Percentiles rank a stretch among this genome's conserved stretches.
These are phyloP conservation scores for Pyxicephalus adspersus DNA, from an alignment of 2,113 vertebrate genomes.

Conservation along the genomic window DNA sequence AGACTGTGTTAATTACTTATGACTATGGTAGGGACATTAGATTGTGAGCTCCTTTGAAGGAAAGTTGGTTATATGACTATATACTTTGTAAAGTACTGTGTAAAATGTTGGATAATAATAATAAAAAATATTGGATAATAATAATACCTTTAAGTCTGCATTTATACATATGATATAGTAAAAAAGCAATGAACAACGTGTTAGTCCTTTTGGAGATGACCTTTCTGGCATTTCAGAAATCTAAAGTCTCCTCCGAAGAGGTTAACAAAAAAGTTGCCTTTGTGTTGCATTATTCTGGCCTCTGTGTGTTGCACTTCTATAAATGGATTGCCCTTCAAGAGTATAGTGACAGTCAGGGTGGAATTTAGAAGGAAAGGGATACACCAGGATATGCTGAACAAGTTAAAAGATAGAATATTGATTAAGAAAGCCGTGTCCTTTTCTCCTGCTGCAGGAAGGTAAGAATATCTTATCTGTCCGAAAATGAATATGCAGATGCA, in stretches of 20 bases:
- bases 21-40: no score
- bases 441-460: background rate
- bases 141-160: background rate
- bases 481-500: slow-evolving; percentile 48
- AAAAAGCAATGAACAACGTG: background rate
- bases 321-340: slow-evolving; percentile 47
- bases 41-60: no score
- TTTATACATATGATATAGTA: background rate
- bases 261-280: slow-evolving; percentile 5
- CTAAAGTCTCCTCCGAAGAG: background rate
- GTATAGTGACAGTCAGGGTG: slow-evolving; percentile 10
- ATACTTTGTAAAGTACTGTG: no score
- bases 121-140: no score
- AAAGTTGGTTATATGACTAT: no score
- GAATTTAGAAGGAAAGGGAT: slow-evolving; percentile 39
- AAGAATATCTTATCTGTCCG: slow-evolving; percentile 34
- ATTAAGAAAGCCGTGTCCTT: slow-evolving; percentile 27
- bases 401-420: slow-evolving; percentile 48
- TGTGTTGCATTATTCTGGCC: background rate
- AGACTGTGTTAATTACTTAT: no score
- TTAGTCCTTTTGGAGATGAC: background rate
- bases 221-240: background rate
- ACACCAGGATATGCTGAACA: slow-evolving; percentile 30
- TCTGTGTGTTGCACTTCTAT: slow-evolving; percentile 1
- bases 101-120: no score